Conservation (phyloP, 2,113 vertebrate species). For the Myotis lucifugus region DNA sequence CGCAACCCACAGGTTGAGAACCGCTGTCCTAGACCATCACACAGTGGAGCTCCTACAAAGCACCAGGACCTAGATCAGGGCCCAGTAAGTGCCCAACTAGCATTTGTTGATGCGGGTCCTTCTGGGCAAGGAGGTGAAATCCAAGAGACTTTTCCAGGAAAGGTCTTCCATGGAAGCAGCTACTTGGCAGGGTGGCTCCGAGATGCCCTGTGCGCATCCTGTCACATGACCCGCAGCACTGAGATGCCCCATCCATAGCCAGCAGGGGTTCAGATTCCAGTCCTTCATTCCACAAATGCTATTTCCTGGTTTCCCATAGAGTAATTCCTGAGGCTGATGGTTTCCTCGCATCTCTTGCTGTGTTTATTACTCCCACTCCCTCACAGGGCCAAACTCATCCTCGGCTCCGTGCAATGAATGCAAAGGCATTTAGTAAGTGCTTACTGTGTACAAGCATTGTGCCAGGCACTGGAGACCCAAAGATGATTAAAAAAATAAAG, state of each 20-base stretch:
- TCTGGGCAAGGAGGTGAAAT: not conserved
- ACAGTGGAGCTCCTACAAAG: not conserved
- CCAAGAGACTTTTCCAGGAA: not conserved
- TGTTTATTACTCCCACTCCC: not conserved
- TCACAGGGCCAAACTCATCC: not conserved
- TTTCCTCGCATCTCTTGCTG: not conserved
- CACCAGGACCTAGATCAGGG: not conserved
- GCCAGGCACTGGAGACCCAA: not conserved
- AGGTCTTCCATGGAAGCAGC: not conserved
- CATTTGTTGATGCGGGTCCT: not conserved
- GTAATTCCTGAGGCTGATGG: not conserved
- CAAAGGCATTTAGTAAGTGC: not conserved
- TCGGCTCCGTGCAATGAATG: not conserved
- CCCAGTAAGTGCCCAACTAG: not conserved
- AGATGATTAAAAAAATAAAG: not conserved
- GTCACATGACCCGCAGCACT: accelerated
- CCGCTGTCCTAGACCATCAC: too few species aligned
- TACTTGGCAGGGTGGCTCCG: not conserved
- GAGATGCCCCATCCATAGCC: accelerated
- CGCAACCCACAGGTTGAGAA: too few species aligned
- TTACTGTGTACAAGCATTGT: not conserved
- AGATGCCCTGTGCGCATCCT: not conserved
- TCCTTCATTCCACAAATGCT: not conserved
- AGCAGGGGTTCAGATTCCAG: not conserved
- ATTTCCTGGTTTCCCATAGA: not conserved